Evolutionary conservation across 1,140 invertebrate species (phyloP).

Genomic region (Heliconius nattereri): DNA sequence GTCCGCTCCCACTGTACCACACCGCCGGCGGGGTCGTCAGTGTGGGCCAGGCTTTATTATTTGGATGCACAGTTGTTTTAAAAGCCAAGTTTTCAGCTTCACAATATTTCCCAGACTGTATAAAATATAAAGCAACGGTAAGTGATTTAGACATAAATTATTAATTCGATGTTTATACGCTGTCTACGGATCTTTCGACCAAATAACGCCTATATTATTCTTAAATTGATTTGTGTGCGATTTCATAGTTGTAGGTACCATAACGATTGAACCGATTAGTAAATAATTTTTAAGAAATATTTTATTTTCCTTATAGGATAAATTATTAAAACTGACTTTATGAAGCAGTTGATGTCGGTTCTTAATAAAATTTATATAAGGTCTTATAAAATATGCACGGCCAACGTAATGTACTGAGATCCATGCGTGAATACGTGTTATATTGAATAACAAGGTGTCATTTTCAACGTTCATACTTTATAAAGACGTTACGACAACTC

Average conservation of each 20-base stretch:
- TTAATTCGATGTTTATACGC: background rate
- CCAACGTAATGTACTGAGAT: background rate
- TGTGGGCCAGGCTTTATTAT: constrained; percentile 90
- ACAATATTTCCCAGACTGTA: constrained; percentile 95
- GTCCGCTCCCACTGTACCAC: constrained; percentile 96
- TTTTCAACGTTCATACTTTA: background rate
- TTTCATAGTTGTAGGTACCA: no score
- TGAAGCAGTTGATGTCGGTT: background rate
- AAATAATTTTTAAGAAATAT: no score
- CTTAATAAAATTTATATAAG: background rate
- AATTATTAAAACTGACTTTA: no score
- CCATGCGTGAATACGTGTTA: no score
- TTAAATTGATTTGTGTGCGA: no score
- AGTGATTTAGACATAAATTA: constrained; percentile 32
- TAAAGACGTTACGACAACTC: no score
- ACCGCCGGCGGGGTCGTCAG: constrained; percentile 95
- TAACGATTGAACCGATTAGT: no score
- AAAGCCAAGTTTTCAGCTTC: constrained; percentile 97
- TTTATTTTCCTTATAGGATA: no score
- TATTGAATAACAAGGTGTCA: background rate
- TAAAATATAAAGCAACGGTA: constrained; percentile 96
- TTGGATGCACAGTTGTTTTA: constrained; percentile 91
- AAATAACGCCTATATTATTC: no score
- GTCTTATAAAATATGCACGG: background rate
- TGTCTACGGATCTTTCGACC: background rate